Evolutionary conservation across 1,140 invertebrate species (phyloP).

Genomic region (Cryptotermes secundus): DNA sequence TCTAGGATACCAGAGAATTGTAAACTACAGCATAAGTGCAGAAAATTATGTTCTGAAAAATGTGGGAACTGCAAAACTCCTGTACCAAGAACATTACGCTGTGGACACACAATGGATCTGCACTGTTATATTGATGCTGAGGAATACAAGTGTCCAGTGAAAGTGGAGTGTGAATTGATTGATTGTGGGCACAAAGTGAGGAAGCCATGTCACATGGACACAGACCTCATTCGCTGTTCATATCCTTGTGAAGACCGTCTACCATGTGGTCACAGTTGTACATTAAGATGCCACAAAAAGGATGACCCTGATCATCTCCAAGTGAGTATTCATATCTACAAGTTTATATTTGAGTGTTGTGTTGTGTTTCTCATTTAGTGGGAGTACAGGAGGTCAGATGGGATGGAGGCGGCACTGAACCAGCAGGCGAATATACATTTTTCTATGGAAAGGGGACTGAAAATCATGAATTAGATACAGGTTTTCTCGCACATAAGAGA

Average conservation of each 20-base stretch:
- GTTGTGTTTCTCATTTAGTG: no score
- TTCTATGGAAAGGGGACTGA: no score
- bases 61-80: conserved; percentile 35
- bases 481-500: no score
- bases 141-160: conserved; percentile 44
- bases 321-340: conserved; percentile 38
- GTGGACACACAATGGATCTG: conserved; percentile 47
- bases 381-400: no score
- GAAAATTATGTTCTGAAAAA: conserved; percentile 30
- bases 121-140: conserved; percentile 46
- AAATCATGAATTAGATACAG: no score
- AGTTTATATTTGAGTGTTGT: no score
- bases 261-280: conserved; percentile 54
- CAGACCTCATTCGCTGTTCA: conserved; percentile 46
- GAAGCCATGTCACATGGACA: conserved; percentile 47
- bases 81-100: conserved; percentile 44
- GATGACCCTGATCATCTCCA: conserved; percentile 52
- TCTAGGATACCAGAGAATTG: conserved; percentile 27
- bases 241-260: conserved; percentile 48
- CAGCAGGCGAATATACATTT: no score
- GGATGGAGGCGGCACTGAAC: no score
- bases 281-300: conserved; percentile 48
- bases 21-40: conserved; percentile 30
- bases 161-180: conserved; percentile 44
- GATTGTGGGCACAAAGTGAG: conserved; percentile 51